Base-by-base conservation (phyloP, 2,888 invertebrate species). In the Amiota communis region DNA sequence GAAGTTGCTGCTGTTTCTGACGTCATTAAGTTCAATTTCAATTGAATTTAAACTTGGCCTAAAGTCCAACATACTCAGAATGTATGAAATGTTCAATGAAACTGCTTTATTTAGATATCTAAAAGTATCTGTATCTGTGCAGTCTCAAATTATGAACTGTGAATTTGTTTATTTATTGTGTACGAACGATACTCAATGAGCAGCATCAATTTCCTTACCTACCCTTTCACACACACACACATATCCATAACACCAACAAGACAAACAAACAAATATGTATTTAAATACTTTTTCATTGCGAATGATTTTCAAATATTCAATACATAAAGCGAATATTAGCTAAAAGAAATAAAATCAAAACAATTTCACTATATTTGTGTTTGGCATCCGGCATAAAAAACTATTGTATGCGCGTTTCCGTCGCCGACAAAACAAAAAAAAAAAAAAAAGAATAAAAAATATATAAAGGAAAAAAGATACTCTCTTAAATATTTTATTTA, bases 401-500 rank as follows among this genome's bases (percentile, higher is more conserved):
- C 65, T 49, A 49, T 68, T 68, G 67, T 68, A 13, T 68, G 67
- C 53, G 53, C 36, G 23, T 51, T 51, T 68, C 67, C 67, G 67
- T 51, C 51, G 67, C 64, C 15, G 8, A 23, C 59, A 23, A 59
- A 59, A 59, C 10, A 0, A 59, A 17, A 59, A 4, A 59, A 59
- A 59, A 2, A 1, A 20, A 17, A 59, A 59, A 1, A 20, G 1
- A 57, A 57, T 1, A 15, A 20, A 23, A 20, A 59, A 8, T 17
- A 20, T 20, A 57, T 36, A 36, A 6, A 13, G 13, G 53, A 51
- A 20, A 51, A 1, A 46, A 75, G 67, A 71, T 73, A 72, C 81
- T 83, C 81, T 81, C 83, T 84, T 81, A 81, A 83, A 84, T 83
- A 83, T 83, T 83, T 2, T 82, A 82, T 82, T 82, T 78, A 83